phyloP scores from a whole-genome alignment of 2,113 vertebrate genomes.

The Oncorhynchus mykiss region DNA sequence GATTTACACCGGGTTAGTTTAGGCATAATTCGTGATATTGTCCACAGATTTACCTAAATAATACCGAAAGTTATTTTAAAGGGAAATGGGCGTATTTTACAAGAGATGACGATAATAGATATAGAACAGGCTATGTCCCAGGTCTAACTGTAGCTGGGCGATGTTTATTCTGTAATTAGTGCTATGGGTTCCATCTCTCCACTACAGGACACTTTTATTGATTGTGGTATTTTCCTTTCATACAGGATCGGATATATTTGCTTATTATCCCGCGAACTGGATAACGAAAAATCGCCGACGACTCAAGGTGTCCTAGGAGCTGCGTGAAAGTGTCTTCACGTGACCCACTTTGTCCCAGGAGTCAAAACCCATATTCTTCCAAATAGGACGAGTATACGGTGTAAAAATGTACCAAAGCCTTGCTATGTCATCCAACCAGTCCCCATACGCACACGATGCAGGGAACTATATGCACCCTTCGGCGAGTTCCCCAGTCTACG shows the following conservation, averaged over 20 bases:
- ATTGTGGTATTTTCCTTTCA: constrained; percentile 3
- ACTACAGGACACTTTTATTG: neutral
- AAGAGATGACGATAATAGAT: neutral
- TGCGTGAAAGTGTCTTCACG: constrained; percentile 1
- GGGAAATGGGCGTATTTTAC: neutral
- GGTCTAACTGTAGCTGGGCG: too few species aligned
- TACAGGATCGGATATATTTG: neutral
- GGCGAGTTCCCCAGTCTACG: constrained; percentile 86
- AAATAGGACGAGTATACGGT: constrained; percentile 9
- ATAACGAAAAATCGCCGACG: neutral
- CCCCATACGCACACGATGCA: constrained; percentile 84
- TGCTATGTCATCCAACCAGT: constrained; percentile 82
- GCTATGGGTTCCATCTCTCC: too few species aligned
- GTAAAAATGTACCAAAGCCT: constrained; percentile 88
- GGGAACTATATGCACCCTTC: constrained; percentile 84
- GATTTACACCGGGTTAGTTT: neutral
- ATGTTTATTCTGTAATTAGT: neutral
- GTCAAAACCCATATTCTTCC: neutral
- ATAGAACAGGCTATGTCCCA: neutral
- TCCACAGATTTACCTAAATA: too few species aligned
- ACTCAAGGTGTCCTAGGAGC: neutral
- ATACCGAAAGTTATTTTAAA: neutral
- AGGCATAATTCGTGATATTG: neutral
- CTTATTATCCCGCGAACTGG: neutral
- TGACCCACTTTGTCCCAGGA: constrained; percentile 5